Evolutionary conservation across 1,140 invertebrate genomes (phyloP), one percentile per base, ranked within the genome.

Genomic region (Pogonomyrmex californicus): DNA sequence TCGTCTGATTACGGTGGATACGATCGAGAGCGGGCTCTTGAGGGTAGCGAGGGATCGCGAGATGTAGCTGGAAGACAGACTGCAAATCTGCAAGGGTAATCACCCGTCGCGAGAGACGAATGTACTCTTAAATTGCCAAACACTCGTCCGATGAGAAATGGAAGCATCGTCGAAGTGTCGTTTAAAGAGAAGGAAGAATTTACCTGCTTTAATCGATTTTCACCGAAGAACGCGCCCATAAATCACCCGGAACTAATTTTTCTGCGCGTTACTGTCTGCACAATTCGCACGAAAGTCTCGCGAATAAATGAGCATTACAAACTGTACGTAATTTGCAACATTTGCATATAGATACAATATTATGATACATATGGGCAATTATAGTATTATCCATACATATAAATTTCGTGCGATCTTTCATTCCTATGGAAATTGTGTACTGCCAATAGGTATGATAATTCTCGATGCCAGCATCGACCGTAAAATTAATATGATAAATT

Each of bases 121-220:
- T 85, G 71, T 77, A 85, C 71, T 78, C 82, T 83, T 83, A 83
- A 85, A 87, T 85, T 86, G 81, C 86, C 82, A 77, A 71, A 86
- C 81, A 77, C 73, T 87, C 60, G 63, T 77, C 81, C 82, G 60
- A 76, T 77, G 81, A 86, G 86, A 66, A 76, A 86, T 85, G 82
- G 70, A 75, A 60, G 70, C 60, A 62, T 86, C 68, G 81, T 38
- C 65, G 66, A 38, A 65, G 68, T 87, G 86, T 51, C 85, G 65
- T 71, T 82, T 65, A 49, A 49, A 85, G 51, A 58, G 82, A 38
- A 33, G 68, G 65, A 82, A 87, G 70, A 85, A 85, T 85, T 87
- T 56, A 87, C 56, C 3, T 54, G 79, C 17, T 83, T 83, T 83
- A 83, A 75, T 83, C 79, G 79, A 83, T 83, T 83, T 73, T 83